Percentiles rank a stretch among this genome's conserved stretches.
phyloP scores from a whole-genome alignment of 2,797 vertebrate genomes.

The Numenius phaeopus region DNA sequence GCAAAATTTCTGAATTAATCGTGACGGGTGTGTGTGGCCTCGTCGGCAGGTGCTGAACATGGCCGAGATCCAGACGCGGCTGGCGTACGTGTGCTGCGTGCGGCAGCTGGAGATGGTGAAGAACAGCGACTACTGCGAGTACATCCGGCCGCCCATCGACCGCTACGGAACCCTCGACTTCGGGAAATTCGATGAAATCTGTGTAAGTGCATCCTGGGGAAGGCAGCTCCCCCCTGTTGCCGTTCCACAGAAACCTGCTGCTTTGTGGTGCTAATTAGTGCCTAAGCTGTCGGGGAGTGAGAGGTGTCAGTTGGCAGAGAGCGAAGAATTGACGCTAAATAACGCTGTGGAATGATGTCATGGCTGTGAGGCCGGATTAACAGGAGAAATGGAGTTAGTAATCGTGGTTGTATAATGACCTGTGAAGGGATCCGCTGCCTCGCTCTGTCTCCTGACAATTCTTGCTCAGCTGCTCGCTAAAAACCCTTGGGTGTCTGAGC shows the following conservation, averaged over 20 bases:
- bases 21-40: background rate
- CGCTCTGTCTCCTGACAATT: fast-evolving
- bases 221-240: background rate
- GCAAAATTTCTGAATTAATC: background rate
- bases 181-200: slow-evolving; percentile 93
- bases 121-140: slow-evolving; percentile 93
- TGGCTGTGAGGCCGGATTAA: background rate
- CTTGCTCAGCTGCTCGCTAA: background rate
- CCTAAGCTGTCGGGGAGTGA: background rate
- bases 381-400: background rate
- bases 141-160: slow-evolving; percentile 92
- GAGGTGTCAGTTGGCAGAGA: background rate
- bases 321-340: background rate
- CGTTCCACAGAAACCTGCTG: fast-evolving
- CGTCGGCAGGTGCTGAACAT: slow-evolving; percentile 90
- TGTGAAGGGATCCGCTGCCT: background rate
- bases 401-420: background rate
- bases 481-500: background rate
- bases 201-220: slow-evolving; percentile 80
- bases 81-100: slow-evolving; percentile 96
- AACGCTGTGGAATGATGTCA: background rate
- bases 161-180: slow-evolving; percentile 93
- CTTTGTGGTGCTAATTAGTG: background rate
- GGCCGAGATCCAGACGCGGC: slow-evolving; percentile 95
- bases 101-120: slow-evolving; percentile 92